A percentile compares a stretch with the other conserved stretches of the same genome.
Conservation (phyloP, 2,888 invertebrate genomes). For the Chaetoderma sp. region DNA sequence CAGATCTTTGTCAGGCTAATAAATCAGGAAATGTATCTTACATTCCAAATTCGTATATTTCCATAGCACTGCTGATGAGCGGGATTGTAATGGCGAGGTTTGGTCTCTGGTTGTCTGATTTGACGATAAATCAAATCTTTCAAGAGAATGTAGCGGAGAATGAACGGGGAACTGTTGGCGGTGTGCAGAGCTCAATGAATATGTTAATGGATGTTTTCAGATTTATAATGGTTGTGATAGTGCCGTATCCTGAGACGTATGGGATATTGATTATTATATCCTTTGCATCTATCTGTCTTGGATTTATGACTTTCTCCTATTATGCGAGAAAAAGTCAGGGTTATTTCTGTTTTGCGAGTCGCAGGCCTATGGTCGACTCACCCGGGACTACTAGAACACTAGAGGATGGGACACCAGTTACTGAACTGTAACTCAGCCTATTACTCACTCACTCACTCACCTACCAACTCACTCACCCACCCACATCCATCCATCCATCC, state of each 20-base stretch:
- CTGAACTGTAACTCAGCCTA: no score
- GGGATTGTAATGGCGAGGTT: slow-evolving; percentile 64
- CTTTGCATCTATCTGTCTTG: slow-evolving; percentile 48
- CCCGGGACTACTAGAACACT: no score
- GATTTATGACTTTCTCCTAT: slow-evolving; percentile 34
- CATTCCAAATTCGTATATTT: slow-evolving; percentile 37
- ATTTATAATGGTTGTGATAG: slow-evolving; percentile 66
- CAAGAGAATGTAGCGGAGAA: slow-evolving; percentile 69
- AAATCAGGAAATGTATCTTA: neutral
- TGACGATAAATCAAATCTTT: slow-evolving; percentile 70
- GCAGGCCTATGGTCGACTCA: no score
- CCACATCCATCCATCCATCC: no score
- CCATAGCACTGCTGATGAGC: slow-evolving; percentile 58
- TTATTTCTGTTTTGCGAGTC: slow-evolving; percentile 14
- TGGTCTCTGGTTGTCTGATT: slow-evolving; percentile 71
- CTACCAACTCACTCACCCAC: no score
- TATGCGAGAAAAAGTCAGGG: slow-evolving; percentile 34
- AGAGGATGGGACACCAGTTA: no score
- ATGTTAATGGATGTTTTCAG: slow-evolving; percentile 69
- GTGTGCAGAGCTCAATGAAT: slow-evolving; percentile 71
- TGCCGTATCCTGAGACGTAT: slow-evolving; percentile 68
- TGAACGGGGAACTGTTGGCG: slow-evolving; percentile 69
- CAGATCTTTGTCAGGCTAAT: no score
- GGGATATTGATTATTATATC: slow-evolving; percentile 69
- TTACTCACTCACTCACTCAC: no score